phyloP scores from a whole-genome alignment of 2,113 vertebrate species.

The Mustela nigripes region DNA sequence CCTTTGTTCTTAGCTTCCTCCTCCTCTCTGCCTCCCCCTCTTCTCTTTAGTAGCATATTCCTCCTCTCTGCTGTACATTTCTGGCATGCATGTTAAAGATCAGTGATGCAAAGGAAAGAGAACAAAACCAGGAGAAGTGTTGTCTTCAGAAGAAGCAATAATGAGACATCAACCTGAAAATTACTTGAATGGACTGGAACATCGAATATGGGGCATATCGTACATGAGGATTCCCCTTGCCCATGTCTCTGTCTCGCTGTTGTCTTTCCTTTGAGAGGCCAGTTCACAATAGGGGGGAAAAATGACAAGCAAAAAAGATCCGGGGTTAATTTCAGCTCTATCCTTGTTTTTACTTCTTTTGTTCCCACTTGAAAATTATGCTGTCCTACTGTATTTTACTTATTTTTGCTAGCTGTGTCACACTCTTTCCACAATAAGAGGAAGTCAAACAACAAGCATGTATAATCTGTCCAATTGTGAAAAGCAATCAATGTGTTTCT shows the following conservation, averaged over 20 bases:
- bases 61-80: not conserved
- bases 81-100: not conserved
- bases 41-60: not conserved
- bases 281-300: not conserved
- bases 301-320: not conserved
- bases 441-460: not conserved
- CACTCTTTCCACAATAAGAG: not conserved
- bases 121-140: not conserved
- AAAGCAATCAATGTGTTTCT: not conserved
- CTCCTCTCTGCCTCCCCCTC: not conserved
- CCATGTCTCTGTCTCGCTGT: not conserved
- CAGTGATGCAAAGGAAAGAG: not conserved
- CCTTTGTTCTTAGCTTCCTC: not conserved
- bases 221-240: not conserved
- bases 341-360: not conserved
- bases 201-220: not conserved
- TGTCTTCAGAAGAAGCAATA: conserved; percentile 13
- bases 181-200: not conserved
- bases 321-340: not conserved
- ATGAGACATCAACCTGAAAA: not conserved
- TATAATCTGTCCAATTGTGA: not conserved
- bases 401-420: not conserved
- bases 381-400: not conserved
- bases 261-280: not conserved
- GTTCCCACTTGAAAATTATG: not conserved